These are phyloP conservation scores for Epinephelus coioides DNA, from an alignment of 2,797 vertebrate species.

Conservation along the genomic window DNA sequence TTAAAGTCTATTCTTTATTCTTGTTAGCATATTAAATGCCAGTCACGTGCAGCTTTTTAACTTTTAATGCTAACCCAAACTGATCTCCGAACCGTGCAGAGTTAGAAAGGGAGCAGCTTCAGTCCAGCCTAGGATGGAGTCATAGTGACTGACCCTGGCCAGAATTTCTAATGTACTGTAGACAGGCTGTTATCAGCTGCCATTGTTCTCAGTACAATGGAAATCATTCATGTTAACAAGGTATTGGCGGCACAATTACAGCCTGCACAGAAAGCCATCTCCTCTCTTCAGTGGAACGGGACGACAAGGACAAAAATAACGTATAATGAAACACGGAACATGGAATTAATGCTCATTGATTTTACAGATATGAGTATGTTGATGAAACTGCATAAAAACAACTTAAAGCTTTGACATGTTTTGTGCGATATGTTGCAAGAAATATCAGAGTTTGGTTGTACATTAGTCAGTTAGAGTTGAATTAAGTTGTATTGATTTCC, in stretches of 20 bases:
- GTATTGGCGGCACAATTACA: constrained; percentile 88
- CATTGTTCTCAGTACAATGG: constrained; percentile 85
- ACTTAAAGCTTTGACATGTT: background rate
- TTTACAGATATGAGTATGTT: background rate
- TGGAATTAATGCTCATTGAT: background rate
- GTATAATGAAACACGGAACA: background rate
- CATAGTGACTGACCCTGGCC: constrained; percentile 37
- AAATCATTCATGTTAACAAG: constrained; percentile 87
- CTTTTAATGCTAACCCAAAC: constrained; percentile 15
- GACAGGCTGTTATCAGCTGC: constrained; percentile 47
- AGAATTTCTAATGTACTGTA: constrained; percentile 22
- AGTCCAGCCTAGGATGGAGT: constrained; percentile 2
- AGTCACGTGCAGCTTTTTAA: background rate
- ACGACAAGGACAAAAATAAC: constrained; percentile 5
- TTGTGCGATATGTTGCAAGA: background rate
- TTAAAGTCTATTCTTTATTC: background rate
- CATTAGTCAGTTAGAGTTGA: background rate
- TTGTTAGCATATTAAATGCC: background rate
- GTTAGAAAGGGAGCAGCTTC: background rate
- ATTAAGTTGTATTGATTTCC: no score
- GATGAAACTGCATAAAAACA: background rate
- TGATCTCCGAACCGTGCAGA: background rate
- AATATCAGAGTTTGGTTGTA: background rate
- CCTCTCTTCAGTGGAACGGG: constrained; percentile 14
- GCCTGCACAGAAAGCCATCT: constrained; percentile 30